These are phyloP conservation scores for Stichodactyla helianthus DNA, from an alignment of 64 coral and sea anemone species.

Conservation along the genomic window DNA sequence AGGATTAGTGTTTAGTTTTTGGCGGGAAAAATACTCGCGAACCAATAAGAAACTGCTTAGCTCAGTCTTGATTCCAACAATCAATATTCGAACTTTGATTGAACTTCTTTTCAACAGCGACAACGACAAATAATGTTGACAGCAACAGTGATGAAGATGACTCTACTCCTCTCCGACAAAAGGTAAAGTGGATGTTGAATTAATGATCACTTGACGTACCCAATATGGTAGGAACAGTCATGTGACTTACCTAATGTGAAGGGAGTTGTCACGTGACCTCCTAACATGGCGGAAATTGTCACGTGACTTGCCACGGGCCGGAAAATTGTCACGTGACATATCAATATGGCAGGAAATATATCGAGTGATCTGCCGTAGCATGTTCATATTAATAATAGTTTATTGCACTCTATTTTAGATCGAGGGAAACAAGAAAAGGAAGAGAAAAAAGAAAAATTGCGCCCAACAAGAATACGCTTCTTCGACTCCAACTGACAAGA, in stretches of 20 bases:
- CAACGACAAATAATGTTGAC: background rate
- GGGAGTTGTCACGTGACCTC: no score
- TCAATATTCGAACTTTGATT: background rate
- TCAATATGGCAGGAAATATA: no score
- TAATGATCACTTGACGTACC: no score
- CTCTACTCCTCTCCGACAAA: constrained; percentile 10
- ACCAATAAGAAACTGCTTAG: background rate
- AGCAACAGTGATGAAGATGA: constrained; percentile 2
- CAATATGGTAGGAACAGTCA: no score
- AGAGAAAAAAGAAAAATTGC: background rate
- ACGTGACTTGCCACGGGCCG: no score
- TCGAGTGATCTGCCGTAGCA: background rate
- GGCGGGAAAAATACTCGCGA: background rate
- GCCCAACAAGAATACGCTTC: background rate
- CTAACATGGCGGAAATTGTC: no score
- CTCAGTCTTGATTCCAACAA: no score
- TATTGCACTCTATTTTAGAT: background rate
- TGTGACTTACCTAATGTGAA: no score
- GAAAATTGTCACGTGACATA: no score
- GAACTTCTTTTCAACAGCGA: background rate
- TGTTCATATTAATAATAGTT: background rate
- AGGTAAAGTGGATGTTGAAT: background rate
- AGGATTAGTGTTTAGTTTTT: background rate
- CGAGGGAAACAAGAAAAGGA: background rate
- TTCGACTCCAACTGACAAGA: background rate